Conservation (phyloP, 2,797 vertebrate genomes). For the Podargus strigoides region DNA sequence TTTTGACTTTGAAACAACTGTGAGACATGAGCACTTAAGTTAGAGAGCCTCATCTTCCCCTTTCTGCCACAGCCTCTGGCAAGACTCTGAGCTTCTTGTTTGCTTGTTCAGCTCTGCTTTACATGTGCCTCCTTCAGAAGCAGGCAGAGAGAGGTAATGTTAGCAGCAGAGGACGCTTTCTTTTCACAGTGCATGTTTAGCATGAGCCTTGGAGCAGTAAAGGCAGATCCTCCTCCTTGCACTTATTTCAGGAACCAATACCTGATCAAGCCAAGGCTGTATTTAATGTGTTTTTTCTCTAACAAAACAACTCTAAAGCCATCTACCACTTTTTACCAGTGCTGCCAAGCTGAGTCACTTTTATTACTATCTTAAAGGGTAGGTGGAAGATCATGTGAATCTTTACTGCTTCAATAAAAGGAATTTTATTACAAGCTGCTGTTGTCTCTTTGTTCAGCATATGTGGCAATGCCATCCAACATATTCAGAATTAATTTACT, state of each 20-base stretch:
- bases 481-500: background rate
- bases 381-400: background rate
- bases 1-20: background rate
- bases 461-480: background rate
- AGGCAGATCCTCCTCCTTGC: background rate
- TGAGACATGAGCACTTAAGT: background rate
- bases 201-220: background rate
- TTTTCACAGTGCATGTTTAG: background rate
- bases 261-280: background rate
- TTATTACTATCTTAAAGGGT: background rate
- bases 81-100: background rate
- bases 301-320: background rate
- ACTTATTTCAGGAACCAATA: background rate
- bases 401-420: background rate
- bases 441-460: background rate
- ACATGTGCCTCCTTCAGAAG: background rate
- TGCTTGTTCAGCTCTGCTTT: background rate
- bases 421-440: constrained; percentile 5
- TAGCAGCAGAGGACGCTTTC: background rate
- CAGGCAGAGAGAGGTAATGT: background rate
- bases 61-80: background rate
- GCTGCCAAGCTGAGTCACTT: background rate
- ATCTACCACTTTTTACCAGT: background rate
- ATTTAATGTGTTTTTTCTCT: background rate
- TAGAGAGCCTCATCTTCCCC: background rate